Evolutionary conservation across 2,797 vertebrate genomes (phyloP), one percentile per base, ranked within the genome.

Genomic region (Bradypodion ventrale): DNA sequence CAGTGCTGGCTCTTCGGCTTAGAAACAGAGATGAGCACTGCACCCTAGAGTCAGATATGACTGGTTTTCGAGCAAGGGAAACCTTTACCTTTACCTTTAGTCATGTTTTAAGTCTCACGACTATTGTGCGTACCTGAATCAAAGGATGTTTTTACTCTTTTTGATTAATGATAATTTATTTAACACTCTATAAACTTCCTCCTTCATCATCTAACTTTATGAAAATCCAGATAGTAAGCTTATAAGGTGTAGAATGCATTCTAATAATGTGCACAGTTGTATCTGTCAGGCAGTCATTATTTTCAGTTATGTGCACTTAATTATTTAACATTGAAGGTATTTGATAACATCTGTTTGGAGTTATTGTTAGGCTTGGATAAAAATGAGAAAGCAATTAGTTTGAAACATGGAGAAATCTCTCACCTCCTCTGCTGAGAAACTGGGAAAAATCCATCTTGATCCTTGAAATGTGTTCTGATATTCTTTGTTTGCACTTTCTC

Each of bases 341-440:
- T 82, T 82, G 80, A 63, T 74, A 82, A 65, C 23, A 46, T 85
- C 42, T 27, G 75, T 80, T 63, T 85, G 70, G 80, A 80, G 63
- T 85, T 35, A 27, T 46, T 59, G 83, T 44, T 66, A 80, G 80
- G 62, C 70, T 80, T 63, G 72, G 68, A 44, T 44, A 70, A 46
- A 80, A 85, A 85, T 85, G 62, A 80, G 83, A 75, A 85, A 75
- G 83, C 83, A 85, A 80, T 85, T 85, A 85, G 49, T 66, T 80
- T 44, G 74, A 70, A 85, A 66, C 63, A 59, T 63, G 70, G 62
- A 74, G 52, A 73, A 75, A 44, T 37, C 60, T n/a, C 21, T 70
- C 42, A 68, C 66, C 75, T 44, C 59, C 66, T 74, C 29, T 68
- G 77, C 75, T 75, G 46, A 75, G 77, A 75, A 80, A 85, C 62